These are phyloP conservation scores for Lophochroa leadbeateri DNA, from an alignment of 2,113 vertebrate species.

Conservation along the genomic window DNA sequence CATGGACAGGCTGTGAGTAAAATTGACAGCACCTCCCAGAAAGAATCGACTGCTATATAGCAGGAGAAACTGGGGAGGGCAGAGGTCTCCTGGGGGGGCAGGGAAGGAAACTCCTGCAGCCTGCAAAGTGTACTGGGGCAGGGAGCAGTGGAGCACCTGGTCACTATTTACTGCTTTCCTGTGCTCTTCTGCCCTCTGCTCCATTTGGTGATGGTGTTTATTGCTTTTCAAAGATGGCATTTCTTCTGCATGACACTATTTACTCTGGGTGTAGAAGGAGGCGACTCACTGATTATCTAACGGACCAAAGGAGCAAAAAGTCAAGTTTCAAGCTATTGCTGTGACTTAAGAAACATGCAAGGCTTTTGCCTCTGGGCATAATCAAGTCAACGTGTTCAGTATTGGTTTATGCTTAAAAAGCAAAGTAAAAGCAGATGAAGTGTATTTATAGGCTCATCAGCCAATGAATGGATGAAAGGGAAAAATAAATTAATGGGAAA, in stretches of 20 bases:
- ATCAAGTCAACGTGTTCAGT: slow-evolving; percentile 77
- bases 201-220: background rate
- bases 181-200: background rate
- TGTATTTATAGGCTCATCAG: slow-evolving; percentile 79
- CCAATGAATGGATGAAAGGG: slow-evolving; percentile 78
- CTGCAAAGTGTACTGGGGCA: background rate
- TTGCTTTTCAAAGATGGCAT: slow-evolving; percentile 30
- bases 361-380: slow-evolving; percentile 74
- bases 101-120: background rate
- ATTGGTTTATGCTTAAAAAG: slow-evolving; percentile 79
- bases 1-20: background rate
- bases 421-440: slow-evolving; percentile 83
- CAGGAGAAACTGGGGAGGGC: background rate
- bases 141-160: slow-evolving; percentile 7
- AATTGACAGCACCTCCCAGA: slow-evolving; percentile 13
- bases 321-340: slow-evolving; percentile 72
- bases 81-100: background rate
- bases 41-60: background rate
- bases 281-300: slow-evolving; percentile 33
- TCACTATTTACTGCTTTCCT: background rate
- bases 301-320: slow-evolving; percentile 66
- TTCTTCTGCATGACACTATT: slow-evolving; percentile 55
- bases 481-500: slow-evolving; percentile 77
- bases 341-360: slow-evolving; percentile 67
- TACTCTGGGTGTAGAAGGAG: slow-evolving; percentile 33